phyloP scores from a whole-genome alignment of 2,888 invertebrate genomes.

The Aplocera efformata region DNA sequence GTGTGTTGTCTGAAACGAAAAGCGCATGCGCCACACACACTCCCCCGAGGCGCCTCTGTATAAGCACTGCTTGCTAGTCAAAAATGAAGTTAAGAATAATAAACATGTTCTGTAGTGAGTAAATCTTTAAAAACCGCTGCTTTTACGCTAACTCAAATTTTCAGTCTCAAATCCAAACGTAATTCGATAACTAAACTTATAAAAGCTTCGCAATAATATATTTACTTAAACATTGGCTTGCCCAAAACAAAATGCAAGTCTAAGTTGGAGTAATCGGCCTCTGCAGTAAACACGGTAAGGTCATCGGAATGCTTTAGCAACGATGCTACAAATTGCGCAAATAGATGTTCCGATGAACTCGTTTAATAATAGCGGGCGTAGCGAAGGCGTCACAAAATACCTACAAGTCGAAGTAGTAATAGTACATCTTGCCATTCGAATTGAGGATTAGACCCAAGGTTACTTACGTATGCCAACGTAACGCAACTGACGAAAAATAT shows the following conservation, averaged over 20 bases:
- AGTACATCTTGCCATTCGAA: slow-evolving; percentile 25
- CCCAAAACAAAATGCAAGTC: slow-evolving; percentile 15
- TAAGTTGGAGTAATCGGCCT: slow-evolving; percentile 25
- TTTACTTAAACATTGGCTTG: neutral
- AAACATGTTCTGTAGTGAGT: too few relatives aligned
- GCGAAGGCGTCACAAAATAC: slow-evolving; percentile 67
- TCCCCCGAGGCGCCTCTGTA: slow-evolving; percentile 41
- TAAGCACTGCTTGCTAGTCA: slow-evolving; percentile 38
- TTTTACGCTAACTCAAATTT: too few relatives aligned
- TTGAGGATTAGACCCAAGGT: slow-evolving; percentile 60
- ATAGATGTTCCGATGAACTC: slow-evolving; percentile 81
- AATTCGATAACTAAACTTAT: too few relatives aligned
- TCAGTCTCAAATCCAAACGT: too few relatives aligned
- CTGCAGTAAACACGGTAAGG: slow-evolving; percentile 57
- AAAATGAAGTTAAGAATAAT: slow-evolving; percentile 24
- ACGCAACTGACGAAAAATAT: slow-evolving; percentile 45
- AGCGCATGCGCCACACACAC: slow-evolving; percentile 74
- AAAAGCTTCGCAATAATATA: too few relatives aligned
- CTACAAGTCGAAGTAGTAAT: slow-evolving; percentile 47
- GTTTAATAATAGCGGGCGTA: slow-evolving; percentile 77
- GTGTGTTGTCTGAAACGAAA: slow-evolving; percentile 46
- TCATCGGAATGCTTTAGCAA: slow-evolving; percentile 68
- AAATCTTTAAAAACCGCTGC: too few relatives aligned
- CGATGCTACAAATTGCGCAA: slow-evolving; percentile 76
- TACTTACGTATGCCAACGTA: slow-evolving; percentile 45